Base-by-base conservation (phyloP, 2,113 vertebrate species). In the Leucopsar rothschildi region DNA sequence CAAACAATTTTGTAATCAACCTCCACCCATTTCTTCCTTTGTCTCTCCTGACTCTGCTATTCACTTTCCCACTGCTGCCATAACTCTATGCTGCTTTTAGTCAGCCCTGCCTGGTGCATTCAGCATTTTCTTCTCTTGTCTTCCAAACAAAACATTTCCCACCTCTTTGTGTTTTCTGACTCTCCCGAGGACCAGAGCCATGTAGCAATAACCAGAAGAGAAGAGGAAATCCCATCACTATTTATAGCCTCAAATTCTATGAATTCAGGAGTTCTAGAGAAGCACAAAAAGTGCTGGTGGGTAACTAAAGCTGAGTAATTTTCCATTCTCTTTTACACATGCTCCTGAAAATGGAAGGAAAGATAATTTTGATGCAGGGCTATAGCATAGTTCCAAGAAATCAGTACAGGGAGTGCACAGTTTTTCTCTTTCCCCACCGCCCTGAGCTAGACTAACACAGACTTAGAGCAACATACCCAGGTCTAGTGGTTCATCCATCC, bases 141-240 rank as follows among this genome's bases (percentile, higher is more conserved):
- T 88, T 89, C 91, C 61, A 92, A 92, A 86, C 64, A 94, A 92
- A 92, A 80, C 42, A 11, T 42, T 95, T 95, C 77, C 66, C 49
- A 86, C 66, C 59, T 91, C 85, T 85, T 92, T 95, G 80, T 97
- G 78, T 93, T 96, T 94, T 85, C 87, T 86, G 45, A 66, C 88
- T 89, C 79, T 96, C 82, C 37, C 1, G 52, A 96, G 87, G 47
- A 92, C 42, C 57, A 56, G 59, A 94, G 57, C 53, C 49, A 56
- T 10, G 66, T 57, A 73, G 39, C 35, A 39, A 53, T 45, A 90
- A 71, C 49, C 35, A 89, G 77, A 92, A 52, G 23, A 75, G 57
- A 66, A 55, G 35, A 91, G 81, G 47, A 93, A 90, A 92, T 81
- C 23, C 71, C 11, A 8, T 47, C 90, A 82, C 77, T 76, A 27